phyloP scores from a whole-genome alignment of 1,140 invertebrate species.

The Eriocheir sinensis region DNA sequence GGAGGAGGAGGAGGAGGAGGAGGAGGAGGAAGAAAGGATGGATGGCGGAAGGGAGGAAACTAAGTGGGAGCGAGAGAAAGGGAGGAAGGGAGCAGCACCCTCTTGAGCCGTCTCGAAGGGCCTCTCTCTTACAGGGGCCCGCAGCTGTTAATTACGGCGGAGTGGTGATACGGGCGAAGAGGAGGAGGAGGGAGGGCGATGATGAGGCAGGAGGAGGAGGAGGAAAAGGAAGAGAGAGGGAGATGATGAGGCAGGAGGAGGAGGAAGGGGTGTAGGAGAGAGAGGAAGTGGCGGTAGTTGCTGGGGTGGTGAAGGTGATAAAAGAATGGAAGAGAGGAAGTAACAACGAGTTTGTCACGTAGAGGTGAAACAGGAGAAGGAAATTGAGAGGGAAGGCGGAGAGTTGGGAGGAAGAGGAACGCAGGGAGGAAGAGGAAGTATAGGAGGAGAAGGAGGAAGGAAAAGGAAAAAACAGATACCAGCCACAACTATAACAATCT shows the following conservation, averaged over 20 bases:
- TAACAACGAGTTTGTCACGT: neutral
- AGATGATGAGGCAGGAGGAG: neutral
- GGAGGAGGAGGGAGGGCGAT: neutral
- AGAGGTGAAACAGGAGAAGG: neutral
- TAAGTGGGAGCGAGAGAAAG: neutral
- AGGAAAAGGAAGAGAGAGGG: neutral
- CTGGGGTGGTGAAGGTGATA: no score
- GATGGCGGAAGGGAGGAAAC: neutral
- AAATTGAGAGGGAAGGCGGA: neutral
- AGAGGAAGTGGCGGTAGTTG: neutral
- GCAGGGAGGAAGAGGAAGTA: neutral
- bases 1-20: neutral
- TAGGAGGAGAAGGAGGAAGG: neutral
- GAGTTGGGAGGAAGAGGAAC: no score
- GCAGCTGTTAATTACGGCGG: neutral
- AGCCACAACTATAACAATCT: no score
- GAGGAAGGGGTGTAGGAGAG: neutral
- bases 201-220: neutral
- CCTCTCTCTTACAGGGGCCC: neutral
- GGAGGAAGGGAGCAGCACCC: neutral
- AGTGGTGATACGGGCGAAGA: conserved; percentile 19
- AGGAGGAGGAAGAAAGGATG: neutral
- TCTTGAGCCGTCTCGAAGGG: neutral
- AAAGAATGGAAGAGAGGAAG: neutral
- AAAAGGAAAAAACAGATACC: neutral